phyloP scores from a whole-genome alignment of 2,113 vertebrate species.

The Bettongia penicillata region DNA sequence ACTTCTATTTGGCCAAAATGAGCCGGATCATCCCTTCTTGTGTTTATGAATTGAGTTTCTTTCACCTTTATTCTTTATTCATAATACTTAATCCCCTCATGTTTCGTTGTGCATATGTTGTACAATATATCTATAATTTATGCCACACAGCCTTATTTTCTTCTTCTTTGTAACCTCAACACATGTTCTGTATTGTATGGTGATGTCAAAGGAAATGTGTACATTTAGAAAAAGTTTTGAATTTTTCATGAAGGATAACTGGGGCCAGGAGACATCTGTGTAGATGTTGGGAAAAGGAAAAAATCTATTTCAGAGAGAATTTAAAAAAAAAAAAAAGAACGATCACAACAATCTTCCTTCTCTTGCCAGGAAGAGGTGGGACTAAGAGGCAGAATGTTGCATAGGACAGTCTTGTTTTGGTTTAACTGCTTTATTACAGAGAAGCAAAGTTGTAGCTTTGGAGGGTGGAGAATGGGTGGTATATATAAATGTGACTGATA shows the following conservation, averaged over 20 bases:
- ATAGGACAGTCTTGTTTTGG: neutral
- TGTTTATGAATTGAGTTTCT: constrained; percentile 60
- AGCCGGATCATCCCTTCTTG: constrained; percentile 69
- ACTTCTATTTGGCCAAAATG: constrained; percentile 56
- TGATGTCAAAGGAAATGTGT: constrained; percentile 57
- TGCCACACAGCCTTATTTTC: constrained; percentile 43
- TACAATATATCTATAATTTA: constrained; percentile 68
- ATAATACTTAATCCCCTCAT: constrained; percentile 44
- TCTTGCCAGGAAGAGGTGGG: neutral
- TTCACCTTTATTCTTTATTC: constrained; percentile 59
- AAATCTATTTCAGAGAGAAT: constrained; percentile 15
- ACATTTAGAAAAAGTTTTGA: constrained; percentile 52
- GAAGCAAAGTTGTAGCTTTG: neutral
- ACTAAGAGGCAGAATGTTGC: neutral
- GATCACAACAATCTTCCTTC: neutral
- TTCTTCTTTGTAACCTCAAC: constrained; percentile 36
- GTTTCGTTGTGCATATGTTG: constrained; percentile 59
- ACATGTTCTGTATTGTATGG: constrained; percentile 61
- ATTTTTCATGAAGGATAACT: constrained; percentile 70
- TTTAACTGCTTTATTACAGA: neutral
- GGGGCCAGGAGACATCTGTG: constrained; percentile 27
- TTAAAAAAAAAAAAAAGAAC: neutral
- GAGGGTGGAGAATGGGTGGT: neutral
- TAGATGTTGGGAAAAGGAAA: constrained; percentile 44
- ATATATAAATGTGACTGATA: neutral